These are phyloP conservation scores for Hyla sarda DNA, from an alignment of 2,113 vertebrate genomes.

Conservation along the genomic window DNA sequence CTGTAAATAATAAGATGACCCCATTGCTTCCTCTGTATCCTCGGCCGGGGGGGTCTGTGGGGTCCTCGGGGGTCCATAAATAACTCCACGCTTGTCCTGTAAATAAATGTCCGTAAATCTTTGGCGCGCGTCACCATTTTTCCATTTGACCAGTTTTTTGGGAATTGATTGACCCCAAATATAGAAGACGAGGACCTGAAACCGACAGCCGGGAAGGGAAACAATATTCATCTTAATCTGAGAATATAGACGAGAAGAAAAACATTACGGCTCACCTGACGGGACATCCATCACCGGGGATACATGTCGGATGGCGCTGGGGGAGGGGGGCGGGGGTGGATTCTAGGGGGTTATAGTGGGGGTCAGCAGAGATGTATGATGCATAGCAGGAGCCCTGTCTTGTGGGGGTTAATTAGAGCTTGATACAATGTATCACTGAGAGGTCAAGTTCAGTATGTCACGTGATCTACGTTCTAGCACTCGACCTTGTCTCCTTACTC, in stretches of 20 bases:
- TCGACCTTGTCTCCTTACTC: neutral
- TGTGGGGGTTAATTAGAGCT: neutral
- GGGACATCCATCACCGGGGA: conserved; percentile 38
- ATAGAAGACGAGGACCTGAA: neutral
- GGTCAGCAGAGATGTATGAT: neutral
- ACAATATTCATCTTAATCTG: conserved; percentile 36
- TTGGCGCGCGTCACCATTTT: neutral
- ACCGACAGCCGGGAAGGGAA: neutral
- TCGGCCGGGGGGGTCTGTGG: neutral
- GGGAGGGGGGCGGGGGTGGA: neutral
- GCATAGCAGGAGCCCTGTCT: neutral
- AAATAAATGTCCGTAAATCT: neutral
- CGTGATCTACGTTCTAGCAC: neutral
- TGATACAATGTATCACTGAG: neutral
- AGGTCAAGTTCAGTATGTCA: neutral
- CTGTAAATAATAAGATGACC: neutral
- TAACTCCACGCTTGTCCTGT: neutral
- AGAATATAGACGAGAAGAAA: neutral
- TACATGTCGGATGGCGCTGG: neutral
- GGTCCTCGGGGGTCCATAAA: neutral
- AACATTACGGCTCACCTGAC: neutral
- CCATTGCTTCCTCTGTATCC: neutral
- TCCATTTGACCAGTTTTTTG: neutral
- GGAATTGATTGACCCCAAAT: conserved; percentile 15
- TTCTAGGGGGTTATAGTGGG: neutral